Evolutionary conservation across 2,797 vertebrate genomes (phyloP), one percentile per base, ranked within the genome.

Genomic region (Thunnus albacares): DNA sequence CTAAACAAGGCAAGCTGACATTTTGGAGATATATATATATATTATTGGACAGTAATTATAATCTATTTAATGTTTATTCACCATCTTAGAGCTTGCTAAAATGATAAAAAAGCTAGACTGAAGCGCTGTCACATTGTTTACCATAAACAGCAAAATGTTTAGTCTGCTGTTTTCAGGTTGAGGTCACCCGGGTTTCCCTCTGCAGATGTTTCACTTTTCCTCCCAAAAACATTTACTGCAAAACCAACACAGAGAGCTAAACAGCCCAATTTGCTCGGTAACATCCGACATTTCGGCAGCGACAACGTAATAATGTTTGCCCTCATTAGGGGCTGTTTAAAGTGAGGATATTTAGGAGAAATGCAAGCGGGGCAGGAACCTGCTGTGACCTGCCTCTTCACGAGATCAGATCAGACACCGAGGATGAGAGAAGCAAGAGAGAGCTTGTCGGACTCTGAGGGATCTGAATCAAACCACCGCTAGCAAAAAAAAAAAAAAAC

Each of bases 361-460:
- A 71, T 62, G 57, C 10, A 57, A 71, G 74, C 58, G 35, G 61
- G 56, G 45, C 61, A 6, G 67, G 51, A 22, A 51, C 81, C 78
- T 87, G 89, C 86, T 49, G 81, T 2, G 74, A 79, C 91, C 80
- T 90, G 91, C 65, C 73, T 51, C 65, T 4, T 10, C 15, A 2
- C 18, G 13, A 76, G 58, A 84, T 87, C 67, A 53, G n/a, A 82
- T 84, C 79, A 78, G 58, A 81, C 45, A 18, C 38, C 1, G 18
- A 22, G 17, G 56, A 17, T 76, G 17, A 30, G 15, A 30, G 66
- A 4, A 81, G 74, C 82, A 55, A 75, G 82, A 72, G 73, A 2
- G 59, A 79, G 87, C 84, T 65, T 75, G 90, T 89, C 58, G 0
- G 3, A 43, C 62, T 61, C 41, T 5, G 57, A 55, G 58, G 38